Evolutionary conservation across 2,113 vertebrate species (phyloP).

Genomic region (Panthera uncia): DNA sequence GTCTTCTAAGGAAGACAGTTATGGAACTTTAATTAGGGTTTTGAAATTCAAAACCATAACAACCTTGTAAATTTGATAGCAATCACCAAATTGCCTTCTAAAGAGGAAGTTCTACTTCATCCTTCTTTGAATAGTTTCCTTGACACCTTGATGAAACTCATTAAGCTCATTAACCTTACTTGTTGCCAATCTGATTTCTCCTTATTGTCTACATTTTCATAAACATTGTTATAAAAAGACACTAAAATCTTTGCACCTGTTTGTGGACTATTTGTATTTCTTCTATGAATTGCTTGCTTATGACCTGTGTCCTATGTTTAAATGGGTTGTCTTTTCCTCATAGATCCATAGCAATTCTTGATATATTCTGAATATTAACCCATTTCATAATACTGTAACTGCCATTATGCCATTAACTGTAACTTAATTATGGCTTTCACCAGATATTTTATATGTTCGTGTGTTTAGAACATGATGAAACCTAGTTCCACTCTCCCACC

Average conservation of each 20-base stretch:
- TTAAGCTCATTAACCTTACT: not conserved
- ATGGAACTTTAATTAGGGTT: not conserved
- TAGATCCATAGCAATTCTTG: not conserved
- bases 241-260: not conserved
- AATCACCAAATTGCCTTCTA: not conserved
- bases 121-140: not conserved
- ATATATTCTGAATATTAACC: not conserved
- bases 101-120: not conserved
- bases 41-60: constrained; percentile 45
- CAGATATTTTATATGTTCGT: not conserved
- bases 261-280: constrained; percentile 25
- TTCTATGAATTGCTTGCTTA: constrained; percentile 13
- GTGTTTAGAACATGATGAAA: not conserved
- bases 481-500: not conserved
- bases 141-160: not conserved
- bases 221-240: not conserved
- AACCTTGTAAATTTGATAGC: constrained; percentile 1
- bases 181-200: not conserved
- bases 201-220: not conserved
- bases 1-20: not conserved
- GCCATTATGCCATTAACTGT: not conserved
- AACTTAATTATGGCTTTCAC: not conserved
- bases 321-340: not conserved
- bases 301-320: not conserved
- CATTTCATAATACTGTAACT: not conserved